These are phyloP conservation scores for Oceanodroma tethys DNA, from an alignment of 2,113 vertebrate genomes.

Conservation along the genomic window DNA sequence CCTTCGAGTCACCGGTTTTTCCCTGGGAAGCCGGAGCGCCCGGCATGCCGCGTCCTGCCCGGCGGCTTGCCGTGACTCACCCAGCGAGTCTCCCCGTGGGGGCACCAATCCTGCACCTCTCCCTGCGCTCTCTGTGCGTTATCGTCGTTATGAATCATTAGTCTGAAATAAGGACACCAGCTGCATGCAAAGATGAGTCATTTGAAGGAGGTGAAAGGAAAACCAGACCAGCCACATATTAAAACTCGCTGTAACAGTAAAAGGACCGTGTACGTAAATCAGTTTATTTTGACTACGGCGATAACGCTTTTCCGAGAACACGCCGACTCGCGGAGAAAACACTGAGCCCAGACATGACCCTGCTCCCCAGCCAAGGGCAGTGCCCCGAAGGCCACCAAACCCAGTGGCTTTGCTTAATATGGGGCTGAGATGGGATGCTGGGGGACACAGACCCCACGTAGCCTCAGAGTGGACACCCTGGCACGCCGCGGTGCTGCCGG, in stretches of 20 bases:
- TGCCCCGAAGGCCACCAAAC: not conserved
- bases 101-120: not conserved
- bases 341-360: fast-evolving
- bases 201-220: constrained; percentile 12
- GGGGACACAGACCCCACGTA: fast-evolving
- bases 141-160: not conserved
- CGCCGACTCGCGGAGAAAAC: fast-evolving
- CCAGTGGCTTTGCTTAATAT: not conserved
- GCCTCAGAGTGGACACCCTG: fast-evolving
- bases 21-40: not conserved
- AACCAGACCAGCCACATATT: not conserved
- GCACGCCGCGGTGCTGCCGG: fast-evolving
- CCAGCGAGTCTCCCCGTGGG: not conserved
- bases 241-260: not conserved
- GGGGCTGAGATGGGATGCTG: not conserved
- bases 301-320: not conserved
- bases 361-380: not conserved
- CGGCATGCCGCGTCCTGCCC: fast-evolving
- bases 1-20: fast-evolving
- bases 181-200: not conserved
- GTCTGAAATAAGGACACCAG: not conserved
- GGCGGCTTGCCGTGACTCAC: not conserved
- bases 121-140: not conserved
- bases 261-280: not conserved
- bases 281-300: not conserved